phyloP scores from a whole-genome alignment of 1,140 invertebrate species.

The Octopus bimaculoides region DNA sequence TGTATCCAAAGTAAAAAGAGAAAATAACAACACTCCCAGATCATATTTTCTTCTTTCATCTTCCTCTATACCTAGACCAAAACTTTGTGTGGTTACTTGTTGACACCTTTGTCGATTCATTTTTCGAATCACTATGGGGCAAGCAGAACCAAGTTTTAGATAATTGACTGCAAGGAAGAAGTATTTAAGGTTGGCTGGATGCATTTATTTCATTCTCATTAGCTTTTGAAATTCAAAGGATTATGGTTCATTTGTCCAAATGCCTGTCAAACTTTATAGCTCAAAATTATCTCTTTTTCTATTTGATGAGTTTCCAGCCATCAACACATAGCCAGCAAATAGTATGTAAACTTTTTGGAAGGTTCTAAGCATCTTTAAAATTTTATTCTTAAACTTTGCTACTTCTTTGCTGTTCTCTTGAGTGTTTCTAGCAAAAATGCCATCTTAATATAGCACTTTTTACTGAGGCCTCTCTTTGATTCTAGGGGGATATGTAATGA shows the following conservation, averaged over 20 bases:
- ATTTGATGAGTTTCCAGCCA: neutral
- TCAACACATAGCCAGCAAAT: neutral
- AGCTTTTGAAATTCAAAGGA: neutral
- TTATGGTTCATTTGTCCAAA: neutral
- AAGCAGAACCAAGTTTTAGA: neutral
- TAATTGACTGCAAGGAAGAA: neutral
- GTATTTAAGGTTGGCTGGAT: neutral
- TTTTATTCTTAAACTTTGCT: too few relatives aligned
- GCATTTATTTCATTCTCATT: neutral
- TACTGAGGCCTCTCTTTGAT: neutral
- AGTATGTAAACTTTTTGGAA: too few relatives aligned
- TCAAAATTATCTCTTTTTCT: neutral
- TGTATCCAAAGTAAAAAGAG: neutral
- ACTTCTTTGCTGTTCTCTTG: too few relatives aligned
- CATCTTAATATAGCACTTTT: neutral
- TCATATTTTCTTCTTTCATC: neutral
- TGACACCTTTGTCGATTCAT: neutral
- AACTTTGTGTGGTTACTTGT: constrained; percentile 10
- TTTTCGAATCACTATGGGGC: constrained; percentile 3
- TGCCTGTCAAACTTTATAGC: neutral
- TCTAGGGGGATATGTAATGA: neutral
- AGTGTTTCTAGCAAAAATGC: neutral
- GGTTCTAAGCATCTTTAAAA: too few relatives aligned
- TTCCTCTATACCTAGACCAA: constrained; percentile 7
- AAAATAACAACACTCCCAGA: neutral